Evolutionary conservation across 2,888 invertebrate species (phyloP), one percentile per base, ranked within the genome.

Genomic region (Rhaphigaster nebulosa): DNA sequence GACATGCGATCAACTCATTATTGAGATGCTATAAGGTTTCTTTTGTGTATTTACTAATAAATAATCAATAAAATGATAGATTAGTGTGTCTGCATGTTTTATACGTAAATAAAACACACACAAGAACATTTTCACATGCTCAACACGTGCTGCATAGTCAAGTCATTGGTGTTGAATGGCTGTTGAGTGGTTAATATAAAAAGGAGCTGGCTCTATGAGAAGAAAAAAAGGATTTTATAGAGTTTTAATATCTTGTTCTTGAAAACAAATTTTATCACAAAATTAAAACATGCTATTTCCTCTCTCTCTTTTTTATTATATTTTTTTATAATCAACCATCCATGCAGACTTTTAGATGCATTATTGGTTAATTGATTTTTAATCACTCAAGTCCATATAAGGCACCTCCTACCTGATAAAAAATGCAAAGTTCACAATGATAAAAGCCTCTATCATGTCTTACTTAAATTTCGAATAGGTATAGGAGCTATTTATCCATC

Each of bases 401-500:
- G 45, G 41, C 45, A 84, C n/a, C 84, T 84, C 84, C 84, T 84
- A 84, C 84, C 84, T 84, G 84, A 84, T 84, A 38, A 38, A 76
- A 76, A 76, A 76, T 76, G 70, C 84, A 84, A 84, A 84, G 84
- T 84, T 84, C 84, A 84, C 84, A 84, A 45, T 84, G 45, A 84
- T 84, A 45, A 84, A n/a, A 84, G 45, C 84, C 84, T 84, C 45
- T 45, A 50, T 84, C 45, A 84, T 84, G 45, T 84, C 84, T 84
- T 84, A 84, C 45, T 84, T 84, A 45, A 84, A 84, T 84, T 84
- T 84, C 45, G 84, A 18, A 84, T 84, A 45, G 84, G 84, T 84
- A 84, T 84, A 84, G 84, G 84, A 84, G 84, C 84, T 84, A 84
- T 84, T 84, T 84, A 76, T 84, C 84, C 84, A 84, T 84, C 84